These are phyloP conservation scores for Falco naumanni DNA, from an alignment of 2,797 vertebrate genomes.

Conservation along the genomic window DNA sequence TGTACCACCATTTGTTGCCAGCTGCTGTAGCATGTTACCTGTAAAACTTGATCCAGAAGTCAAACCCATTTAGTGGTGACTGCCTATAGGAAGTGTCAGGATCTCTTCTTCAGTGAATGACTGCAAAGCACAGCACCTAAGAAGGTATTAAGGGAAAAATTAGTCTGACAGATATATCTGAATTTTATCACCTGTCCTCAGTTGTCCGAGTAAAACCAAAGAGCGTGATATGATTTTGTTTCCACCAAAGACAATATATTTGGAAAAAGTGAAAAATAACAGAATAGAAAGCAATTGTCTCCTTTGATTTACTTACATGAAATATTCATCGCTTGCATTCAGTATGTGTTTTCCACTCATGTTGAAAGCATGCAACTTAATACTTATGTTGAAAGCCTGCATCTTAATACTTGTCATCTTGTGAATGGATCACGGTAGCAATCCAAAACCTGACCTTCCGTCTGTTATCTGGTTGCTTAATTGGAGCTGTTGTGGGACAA, in stretches of 20 bases:
- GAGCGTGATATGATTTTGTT: neutral
- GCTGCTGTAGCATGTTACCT: neutral
- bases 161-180: neutral
- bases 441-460: neutral
- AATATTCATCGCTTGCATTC: conserved; percentile 48
- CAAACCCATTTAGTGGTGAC: rapidly evolving
- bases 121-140: neutral
- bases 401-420: neutral
- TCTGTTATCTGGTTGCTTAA: neutral
- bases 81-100: neutral
- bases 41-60: neutral
- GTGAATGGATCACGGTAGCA: neutral
- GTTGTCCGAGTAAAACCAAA: neutral
- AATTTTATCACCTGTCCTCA: neutral
- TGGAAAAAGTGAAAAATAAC: neutral
- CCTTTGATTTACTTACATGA: conserved; percentile 33
- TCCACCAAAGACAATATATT: neutral
- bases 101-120: neutral
- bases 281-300: neutral
- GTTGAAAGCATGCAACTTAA: neutral
- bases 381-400: neutral
- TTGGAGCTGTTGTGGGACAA: neutral
- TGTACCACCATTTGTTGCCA: neutral
- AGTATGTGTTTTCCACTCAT: neutral
- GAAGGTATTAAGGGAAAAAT: neutral